Evolutionary conservation across 1,140 invertebrate species (phyloP).

Genomic region (Bombus haemorrhoidalis): DNA sequence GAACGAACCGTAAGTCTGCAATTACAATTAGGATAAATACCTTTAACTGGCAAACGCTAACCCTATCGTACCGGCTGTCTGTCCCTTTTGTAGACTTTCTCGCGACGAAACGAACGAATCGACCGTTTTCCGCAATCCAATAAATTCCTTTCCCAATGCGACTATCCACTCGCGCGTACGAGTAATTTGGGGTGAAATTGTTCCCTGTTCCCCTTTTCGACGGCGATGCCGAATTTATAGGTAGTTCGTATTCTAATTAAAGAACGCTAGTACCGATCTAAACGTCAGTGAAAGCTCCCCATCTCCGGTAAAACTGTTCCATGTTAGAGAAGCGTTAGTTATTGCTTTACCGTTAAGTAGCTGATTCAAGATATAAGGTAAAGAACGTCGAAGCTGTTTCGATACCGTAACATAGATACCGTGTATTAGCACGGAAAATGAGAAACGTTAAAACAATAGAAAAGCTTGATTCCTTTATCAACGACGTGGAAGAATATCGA

Average conservation of each 20-base stretch:
- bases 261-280: conserved; percentile 12
- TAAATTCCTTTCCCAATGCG: conserved; percentile 48
- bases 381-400: not conserved
- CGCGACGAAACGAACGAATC: conserved; percentile 45
- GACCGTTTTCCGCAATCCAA: conserved; percentile 52
- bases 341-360: too few relatives aligned
- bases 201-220: conserved; percentile 16
- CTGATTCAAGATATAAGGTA: not conserved
- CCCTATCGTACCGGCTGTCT: conserved; percentile 8
- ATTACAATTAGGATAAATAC: conserved; percentile 70
- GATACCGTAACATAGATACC: not conserved
- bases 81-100: conserved; percentile 32
- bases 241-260: conserved; percentile 29
- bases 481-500: not conserved
- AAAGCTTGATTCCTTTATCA: not conserved
- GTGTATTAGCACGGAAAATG: not conserved
- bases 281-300: not conserved
- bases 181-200: conserved; percentile 50
- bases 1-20: conserved; percentile 30
- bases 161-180: conserved; percentile 45
- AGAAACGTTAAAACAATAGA: not conserved
- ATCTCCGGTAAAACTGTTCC: not conserved
- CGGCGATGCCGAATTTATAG: conserved; percentile 36
- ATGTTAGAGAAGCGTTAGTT: not conserved
- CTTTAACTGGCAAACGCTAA: conserved; percentile 54